A percentile compares a stretch with the other conserved stretches of the same genome.
These are phyloP conservation scores for Dryas iulia DNA, from an alignment of 1,140 invertebrate species.

Conservation along the genomic window DNA sequence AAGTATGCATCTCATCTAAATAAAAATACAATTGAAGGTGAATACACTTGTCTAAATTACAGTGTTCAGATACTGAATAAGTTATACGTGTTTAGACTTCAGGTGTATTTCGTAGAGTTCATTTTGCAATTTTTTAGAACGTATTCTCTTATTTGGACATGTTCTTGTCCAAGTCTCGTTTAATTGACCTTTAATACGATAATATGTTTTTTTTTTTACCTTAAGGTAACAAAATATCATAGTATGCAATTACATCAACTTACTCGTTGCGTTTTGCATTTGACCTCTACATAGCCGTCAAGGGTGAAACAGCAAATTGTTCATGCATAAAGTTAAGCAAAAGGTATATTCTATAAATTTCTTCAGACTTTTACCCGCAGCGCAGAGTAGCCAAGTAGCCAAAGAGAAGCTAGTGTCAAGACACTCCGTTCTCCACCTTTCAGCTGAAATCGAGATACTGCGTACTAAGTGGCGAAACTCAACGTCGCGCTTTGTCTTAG, in stretches of 20 bases:
- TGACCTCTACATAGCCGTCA: not conserved
- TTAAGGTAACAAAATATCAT: too few relatives aligned
- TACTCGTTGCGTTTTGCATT: not conserved
- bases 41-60: conserved; percentile 37
- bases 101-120: conserved; percentile 20
- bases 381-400: too few relatives aligned
- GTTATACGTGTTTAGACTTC: conserved; percentile 20
- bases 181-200: not conserved
- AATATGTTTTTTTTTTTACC: too few relatives aligned
- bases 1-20: conserved; percentile 48
- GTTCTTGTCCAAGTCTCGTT: not conserved
- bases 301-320: too few relatives aligned
- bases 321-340: too few relatives aligned
- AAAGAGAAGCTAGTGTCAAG: too few relatives aligned
- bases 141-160: not conserved
- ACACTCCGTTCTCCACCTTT: too few relatives aligned
- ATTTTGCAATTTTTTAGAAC: not conserved
- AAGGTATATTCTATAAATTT: not conserved
- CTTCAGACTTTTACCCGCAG: too few relatives aligned
- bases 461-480: too few relatives aligned
- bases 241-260: not conserved
- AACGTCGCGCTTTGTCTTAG: too few relatives aligned
- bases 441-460: too few relatives aligned
- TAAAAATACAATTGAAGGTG: conserved; percentile 50
- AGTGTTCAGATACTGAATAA: conserved; percentile 21